Base-by-base conservation (phyloP, 2,797 vertebrate genomes). In the Caiman crocodilus region DNA sequence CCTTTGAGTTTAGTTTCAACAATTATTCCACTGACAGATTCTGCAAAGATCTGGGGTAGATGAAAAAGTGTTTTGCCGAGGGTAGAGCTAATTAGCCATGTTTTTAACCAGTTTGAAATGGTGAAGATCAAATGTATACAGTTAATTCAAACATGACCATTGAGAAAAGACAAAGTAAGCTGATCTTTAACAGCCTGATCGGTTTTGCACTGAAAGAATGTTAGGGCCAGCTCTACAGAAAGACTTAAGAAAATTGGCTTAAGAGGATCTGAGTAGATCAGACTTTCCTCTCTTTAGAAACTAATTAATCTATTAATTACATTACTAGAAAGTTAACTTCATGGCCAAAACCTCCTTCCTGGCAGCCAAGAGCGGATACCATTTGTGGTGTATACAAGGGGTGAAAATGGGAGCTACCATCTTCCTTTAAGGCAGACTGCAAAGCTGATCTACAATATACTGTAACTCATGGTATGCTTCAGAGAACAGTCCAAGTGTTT, bases 271-370 rank as follows among this genome's bases (percentile, higher is more conserved):
- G 23, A 10, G 7, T 90, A 1, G 35, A 25, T 79, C 50, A 21
- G 32, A n/a, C 7, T 0, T 2, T 83, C 4, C 16, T 12, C 3
- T 3, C 7, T 79, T 87, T 84, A 79, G 80, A 86, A 83, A 17
- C 89, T 61, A 78, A 79, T 12, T 50, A 50, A 50, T 11, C 9
- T 78, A 83, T 20, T 58, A 1, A 67, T 85, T 7, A 92, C 58
- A 5, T 28, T 56, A 13, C 21, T 0, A 7, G 67, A 85, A 77
- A 35, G 71, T 0, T 7, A 0, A 1, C 59, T 87, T 13, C 42
- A 1, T 0, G 2, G 20, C 35, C 26, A 11, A 50, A 76, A 6
- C 65, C 74, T 50, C 35, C 32, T 84, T 42, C 69, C 14, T 26
- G 25, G 15, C 16, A 13, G 3, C 6, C 4, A 12, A 42, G 25